phyloP scores from a whole-genome alignment of 2,113 vertebrate species.

The Salvelinus sp. region DNA sequence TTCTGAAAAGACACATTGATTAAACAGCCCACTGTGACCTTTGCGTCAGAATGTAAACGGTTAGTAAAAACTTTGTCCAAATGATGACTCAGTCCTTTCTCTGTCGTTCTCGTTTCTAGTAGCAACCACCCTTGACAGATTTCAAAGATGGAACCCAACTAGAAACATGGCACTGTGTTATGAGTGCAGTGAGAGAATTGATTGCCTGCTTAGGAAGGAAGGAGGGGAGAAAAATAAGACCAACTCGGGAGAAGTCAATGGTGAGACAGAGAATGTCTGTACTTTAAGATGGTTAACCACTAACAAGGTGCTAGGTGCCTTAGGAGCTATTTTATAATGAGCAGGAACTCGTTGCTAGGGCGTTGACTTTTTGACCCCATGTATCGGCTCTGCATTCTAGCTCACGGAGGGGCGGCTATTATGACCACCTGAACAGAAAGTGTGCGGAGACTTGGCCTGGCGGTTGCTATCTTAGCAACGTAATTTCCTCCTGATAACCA shows the following conservation, averaged over 20 bases:
- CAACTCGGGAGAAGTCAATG: constrained; percentile 32
- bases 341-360: constrained; percentile 29
- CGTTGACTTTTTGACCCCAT: constrained; percentile 29
- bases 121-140: not conserved
- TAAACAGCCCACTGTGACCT: not conserved
- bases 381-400: not conserved
- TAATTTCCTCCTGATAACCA: too few species aligned
- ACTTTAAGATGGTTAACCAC: constrained; percentile 8
- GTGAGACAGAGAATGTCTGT: constrained; percentile 9
- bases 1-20: not conserved
- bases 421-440: not conserved
- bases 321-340: constrained; percentile 41
- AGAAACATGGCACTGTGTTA: not conserved
- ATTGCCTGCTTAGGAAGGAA: not conserved
- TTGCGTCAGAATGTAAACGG: not conserved
- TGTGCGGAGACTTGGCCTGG: too few species aligned
- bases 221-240: not conserved
- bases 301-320: too few species aligned
- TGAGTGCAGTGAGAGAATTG: not conserved
- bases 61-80: not conserved
- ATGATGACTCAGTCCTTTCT: not conserved
- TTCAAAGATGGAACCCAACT: not conserved
- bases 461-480: too few species aligned
- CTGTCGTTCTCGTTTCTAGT: not conserved
- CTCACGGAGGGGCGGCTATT: not conserved